Percentiles rank a stretch among this genome's conserved stretches.
Conservation (phyloP, 2,797 vertebrate species). For the Falco concolor region DNA sequence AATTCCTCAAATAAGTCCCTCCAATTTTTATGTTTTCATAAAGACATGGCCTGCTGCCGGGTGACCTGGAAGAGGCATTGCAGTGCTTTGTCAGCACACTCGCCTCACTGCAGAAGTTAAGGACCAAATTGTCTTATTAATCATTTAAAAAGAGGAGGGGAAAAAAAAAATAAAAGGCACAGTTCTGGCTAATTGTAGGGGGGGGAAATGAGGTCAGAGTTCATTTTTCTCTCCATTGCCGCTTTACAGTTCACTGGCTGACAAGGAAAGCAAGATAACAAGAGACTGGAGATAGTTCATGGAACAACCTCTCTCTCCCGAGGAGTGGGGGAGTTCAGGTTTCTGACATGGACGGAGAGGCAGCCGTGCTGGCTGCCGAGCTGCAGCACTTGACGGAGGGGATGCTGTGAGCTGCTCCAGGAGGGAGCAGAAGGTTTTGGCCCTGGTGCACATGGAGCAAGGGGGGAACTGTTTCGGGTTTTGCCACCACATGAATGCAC, state of each 20-base stretch:
- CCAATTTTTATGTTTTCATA: slow-evolving; percentile 70
- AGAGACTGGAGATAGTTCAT: slow-evolving; percentile 25
- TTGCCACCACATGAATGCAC: background rate
- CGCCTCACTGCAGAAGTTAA: slow-evolving; percentile 38
- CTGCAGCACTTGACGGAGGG: background rate
- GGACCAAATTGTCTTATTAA: slow-evolving; percentile 61
- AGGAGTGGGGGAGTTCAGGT: slow-evolving; percentile 21
- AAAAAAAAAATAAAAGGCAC: slow-evolving; percentile 39
- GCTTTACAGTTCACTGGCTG: slow-evolving; percentile 50
- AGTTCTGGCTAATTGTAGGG: slow-evolving; percentile 32
- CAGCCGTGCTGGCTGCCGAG: background rate
- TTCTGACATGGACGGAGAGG: background rate
- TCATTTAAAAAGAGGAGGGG: slow-evolving; percentile 52
- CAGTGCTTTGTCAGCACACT: slow-evolving; percentile 66
- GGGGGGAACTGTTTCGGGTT: background rate
- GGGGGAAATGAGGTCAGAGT: slow-evolving; percentile 42
- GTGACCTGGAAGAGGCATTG: slow-evolving; percentile 63
- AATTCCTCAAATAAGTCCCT: slow-evolving; percentile 68
- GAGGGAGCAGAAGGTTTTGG: background rate
- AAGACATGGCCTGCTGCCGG: slow-evolving; percentile 61
- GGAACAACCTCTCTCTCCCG: background rate
- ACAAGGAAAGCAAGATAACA: slow-evolving; percentile 50
- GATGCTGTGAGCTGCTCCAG: background rate
- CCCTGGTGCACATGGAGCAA: fast-evolving
- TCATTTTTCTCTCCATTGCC: slow-evolving; percentile 21